Conservation (phyloP, 2,888 invertebrate genomes). For the Drosophila niveifrons region DNA sequence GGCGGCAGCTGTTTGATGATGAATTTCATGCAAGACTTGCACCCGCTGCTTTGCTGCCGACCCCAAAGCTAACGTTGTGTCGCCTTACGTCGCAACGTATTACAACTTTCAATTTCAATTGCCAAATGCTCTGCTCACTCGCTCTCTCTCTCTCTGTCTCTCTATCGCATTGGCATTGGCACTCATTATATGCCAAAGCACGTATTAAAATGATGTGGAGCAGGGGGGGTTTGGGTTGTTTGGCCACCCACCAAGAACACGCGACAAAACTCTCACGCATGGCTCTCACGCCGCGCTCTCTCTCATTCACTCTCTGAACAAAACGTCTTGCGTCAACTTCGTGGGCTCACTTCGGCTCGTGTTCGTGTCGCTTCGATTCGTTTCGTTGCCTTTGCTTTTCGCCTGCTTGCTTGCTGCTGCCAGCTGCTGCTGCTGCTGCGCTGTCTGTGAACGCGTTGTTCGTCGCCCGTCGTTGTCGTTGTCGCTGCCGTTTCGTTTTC, state of each 20-base stretch:
- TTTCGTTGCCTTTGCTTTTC: conserved; percentile 46
- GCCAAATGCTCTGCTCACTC: conserved; percentile 48
- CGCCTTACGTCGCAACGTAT: conserved; percentile 27
- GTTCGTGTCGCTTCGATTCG: conserved; percentile 46
- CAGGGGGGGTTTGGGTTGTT: neutral
- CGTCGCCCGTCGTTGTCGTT: conserved; percentile 50
- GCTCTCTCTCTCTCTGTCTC: too few species aligned
- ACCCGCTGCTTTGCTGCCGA: neutral
- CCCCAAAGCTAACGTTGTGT: conserved; percentile 20
- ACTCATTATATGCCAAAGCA: conserved; percentile 58
- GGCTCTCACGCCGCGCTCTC: conserved; percentile 21
- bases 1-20: conserved; percentile 52
- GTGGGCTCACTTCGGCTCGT: conserved; percentile 56
- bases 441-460: conserved; percentile 50
- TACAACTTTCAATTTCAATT: conserved; percentile 79
- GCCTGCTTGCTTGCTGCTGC: conserved; percentile 12
- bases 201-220: conserved; percentile 34
- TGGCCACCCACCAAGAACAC: conserved; percentile 43
- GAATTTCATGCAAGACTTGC: conserved; percentile 42
- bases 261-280: conserved; percentile 63
- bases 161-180: too few species aligned
- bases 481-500: conserved; percentile 72
- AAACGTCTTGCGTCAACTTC: conserved; percentile 42
- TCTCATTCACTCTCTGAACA: conserved; percentile 18
- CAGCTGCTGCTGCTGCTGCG: conserved; percentile 40